Conservation (phyloP, 2,888 invertebrate genomes). For the Schizotus pectinicornis region DNA sequence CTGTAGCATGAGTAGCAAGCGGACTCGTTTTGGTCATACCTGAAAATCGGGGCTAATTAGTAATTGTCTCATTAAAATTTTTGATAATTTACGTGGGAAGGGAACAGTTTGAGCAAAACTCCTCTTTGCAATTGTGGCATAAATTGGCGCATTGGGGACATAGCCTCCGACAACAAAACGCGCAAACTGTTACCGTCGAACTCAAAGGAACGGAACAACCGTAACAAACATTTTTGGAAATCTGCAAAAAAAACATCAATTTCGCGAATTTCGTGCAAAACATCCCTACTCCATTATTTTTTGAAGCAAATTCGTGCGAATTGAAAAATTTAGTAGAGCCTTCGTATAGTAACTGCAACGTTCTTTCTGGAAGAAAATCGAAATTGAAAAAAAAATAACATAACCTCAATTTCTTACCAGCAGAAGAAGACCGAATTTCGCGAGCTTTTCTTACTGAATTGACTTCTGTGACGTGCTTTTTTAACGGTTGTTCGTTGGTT, state of each 20-base stretch:
- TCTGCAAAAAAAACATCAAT: conserved; percentile 2
- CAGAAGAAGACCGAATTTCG: conserved; percentile 14
- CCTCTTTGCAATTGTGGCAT: conserved; percentile 14
- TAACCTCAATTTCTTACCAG: conserved; percentile 18
- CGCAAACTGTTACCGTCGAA: conserved; percentile 1
- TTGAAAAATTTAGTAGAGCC: conserved; percentile 7
- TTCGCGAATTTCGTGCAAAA: too few relatives aligned
- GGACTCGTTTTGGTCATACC: conserved; percentile 19
- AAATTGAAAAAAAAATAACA: background rate
- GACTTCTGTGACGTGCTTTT: conserved; percentile 2
- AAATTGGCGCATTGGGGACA: conserved; percentile 11
- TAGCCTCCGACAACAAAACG: conserved; percentile 8
- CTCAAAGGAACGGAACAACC: conserved; percentile 2
- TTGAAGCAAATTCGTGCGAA: background rate
- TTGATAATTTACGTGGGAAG: conserved; percentile 18
- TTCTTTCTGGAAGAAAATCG: conserved; percentile 7
- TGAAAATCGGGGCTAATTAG: background rate
- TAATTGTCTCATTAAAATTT: background rate
- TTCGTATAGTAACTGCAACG: conserved; percentile 13
- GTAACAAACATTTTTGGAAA: background rate
- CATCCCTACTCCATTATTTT: too few relatives aligned
- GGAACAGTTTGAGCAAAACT: conserved; percentile 17
- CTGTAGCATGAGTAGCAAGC: conserved; percentile 19
- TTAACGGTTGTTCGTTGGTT: conserved; percentile 9
- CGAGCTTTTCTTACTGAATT: conserved; percentile 3